A percentile compares a stretch with the other conserved stretches of the same genome.
These are phyloP conservation scores for Cylindroiulus punctatus DNA, from an alignment of 2,888 invertebrate genomes.

Conservation along the genomic window DNA sequence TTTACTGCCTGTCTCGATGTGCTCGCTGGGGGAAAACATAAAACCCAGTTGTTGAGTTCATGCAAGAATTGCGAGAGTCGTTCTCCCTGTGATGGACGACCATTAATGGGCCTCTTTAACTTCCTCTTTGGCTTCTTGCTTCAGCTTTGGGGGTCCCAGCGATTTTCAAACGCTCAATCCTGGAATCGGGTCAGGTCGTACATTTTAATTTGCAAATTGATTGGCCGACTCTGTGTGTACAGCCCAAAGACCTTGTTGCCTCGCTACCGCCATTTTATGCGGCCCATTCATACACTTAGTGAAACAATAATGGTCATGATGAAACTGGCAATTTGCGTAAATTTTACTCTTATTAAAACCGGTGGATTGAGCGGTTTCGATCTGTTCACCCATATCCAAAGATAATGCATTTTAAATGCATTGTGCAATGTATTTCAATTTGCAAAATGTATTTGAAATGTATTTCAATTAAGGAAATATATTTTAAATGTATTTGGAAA, in stretches of 20 bases:
- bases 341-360: constrained; percentile 20
- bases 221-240: neutral
- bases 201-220: constrained; percentile 36
- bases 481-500: too few species aligned
- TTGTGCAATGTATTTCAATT: too few species aligned
- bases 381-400: too few species aligned
- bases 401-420: too few species aligned
- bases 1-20: constrained; percentile 30
- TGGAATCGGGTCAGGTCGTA: constrained; percentile 27
- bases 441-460: too few species aligned
- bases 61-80: neutral
- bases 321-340: constrained; percentile 30
- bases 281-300: neutral
- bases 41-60: constrained; percentile 33
- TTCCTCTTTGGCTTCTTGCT: constrained; percentile 36
- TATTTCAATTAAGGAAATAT: too few species aligned
- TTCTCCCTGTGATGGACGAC: constrained; percentile 29
- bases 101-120: constrained; percentile 17
- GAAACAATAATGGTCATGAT: neutral
- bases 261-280: neutral
- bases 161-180: neutral
- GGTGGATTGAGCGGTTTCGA: neutral
- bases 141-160: neutral
- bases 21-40: constrained; percentile 30
- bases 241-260: neutral